Evolutionary conservation across 2,888 invertebrate species (phyloP), one percentile per base, ranked within the genome.

Genomic region (Antheraea assamensis): DNA sequence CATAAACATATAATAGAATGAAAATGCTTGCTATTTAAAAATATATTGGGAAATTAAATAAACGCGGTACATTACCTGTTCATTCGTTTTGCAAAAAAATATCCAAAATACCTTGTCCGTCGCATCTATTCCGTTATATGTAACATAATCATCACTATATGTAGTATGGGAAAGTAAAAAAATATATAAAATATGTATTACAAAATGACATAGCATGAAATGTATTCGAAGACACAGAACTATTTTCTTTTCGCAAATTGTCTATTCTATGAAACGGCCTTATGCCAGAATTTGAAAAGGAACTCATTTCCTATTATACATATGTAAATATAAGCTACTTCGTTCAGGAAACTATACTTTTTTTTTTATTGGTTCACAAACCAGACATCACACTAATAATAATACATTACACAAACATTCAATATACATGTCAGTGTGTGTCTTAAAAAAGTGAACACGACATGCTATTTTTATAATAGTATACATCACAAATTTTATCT

Each of bases 151-250:
- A 35, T 68, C n/a, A 68, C 19, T 17, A 30, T 30, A 64, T 31
- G 17, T 42, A 42, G 8, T 42, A 42, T 42, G 10, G 8, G 19
- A 68, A 68, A 68, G 31, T 35, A 68, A 35, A 68, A 35, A 61
- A 35, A 30, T 30, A 30, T 35, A 21, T 68, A 68, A 68, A 68
- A 35, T 10, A 42, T 42, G 42, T 3, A 35, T 31, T 15, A 68
- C 68, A 68, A 35, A 35, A 35, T 68, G 68, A 35, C 68, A 66
- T 55, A 52, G 21, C 52, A 52, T 19, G 52, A 52, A 52, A 52
- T 66, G 7, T 30, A 30, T 19, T 31, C 31, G 27, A 19, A 64
- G 31, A 35, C 10, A 2, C 21, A 68, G 35, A 21, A 35, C 35
- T 21, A 24, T 7, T 35, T 35, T 68, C 21, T 35, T 68, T 31